Base-by-base conservation (phyloP, 2,797 vertebrate genomes). In the Pygocentrus nattereri region DNA sequence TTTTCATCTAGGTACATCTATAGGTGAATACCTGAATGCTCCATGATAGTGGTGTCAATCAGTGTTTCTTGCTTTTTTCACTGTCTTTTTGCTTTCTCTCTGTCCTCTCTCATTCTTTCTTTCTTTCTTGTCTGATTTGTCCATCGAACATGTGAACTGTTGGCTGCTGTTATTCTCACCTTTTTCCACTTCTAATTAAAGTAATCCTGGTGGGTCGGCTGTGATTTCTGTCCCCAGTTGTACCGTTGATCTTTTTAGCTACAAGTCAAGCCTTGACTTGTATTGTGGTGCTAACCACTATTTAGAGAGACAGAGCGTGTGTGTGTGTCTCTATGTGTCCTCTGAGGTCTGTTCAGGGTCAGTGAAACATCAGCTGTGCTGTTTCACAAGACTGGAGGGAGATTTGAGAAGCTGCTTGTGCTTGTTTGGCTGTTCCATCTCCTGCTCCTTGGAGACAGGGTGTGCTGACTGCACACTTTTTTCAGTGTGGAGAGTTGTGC, bases 301-400 rank as follows among this genome's bases (percentile, higher is more conserved):
- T 74, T 67, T 27, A 68, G 62, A 58, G 19, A 19, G 62, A 44
- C 6, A 27, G 59, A 30, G 72, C 11, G 34, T 21, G 13, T 49
- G 23, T 47, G 74, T 25, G 16, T 11, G 61, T 47, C 12, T 64
- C 41, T 76, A 15, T 78, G 56, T 68, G 38, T 84, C 49, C 68
- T 65, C 27, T n/a, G 52, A 74, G 82, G n/a, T 81, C 62, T 50
- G 62, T 41, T 84, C n/a, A 49, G 77, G 84, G 80, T 84, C 71
- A 79, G 41, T 52, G 74, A 82, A 82, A 85, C 54, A 56, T 69
- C 71, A 70, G 73, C 61, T 80, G 34, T 65, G 67, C 44, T 72
- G 62, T 86, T 87, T 86, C 79, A 80, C 85, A 87, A 84, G 80
- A 82, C 73, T 4, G 27, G 38, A 71, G 16, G 31, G 49, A 80